phyloP scores from a whole-genome alignment of 2,888 invertebrate species.

The Hetaerina titia region DNA sequence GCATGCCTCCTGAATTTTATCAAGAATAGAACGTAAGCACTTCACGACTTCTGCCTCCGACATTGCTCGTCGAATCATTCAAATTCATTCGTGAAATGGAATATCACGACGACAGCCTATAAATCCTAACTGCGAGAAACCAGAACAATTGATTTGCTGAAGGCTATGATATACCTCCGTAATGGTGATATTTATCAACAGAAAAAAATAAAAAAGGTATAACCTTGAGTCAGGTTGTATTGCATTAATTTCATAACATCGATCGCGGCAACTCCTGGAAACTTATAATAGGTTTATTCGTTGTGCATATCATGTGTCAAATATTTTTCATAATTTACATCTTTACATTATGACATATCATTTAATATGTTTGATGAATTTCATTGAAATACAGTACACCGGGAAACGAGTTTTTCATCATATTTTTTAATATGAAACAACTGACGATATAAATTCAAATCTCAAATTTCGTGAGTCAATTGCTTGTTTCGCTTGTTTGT shows the following conservation, averaged over 20 bases:
- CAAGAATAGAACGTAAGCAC: slow-evolving; percentile 81
- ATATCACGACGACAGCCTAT: neutral
- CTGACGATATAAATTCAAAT: neutral
- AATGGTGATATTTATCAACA: neutral
- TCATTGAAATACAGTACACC: neutral
- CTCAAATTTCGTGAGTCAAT: neutral
- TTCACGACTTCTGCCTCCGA: slow-evolving; percentile 78
- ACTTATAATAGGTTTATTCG: neutral
- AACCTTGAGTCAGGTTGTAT: neutral
- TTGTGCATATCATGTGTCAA: neutral
- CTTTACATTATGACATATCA: neutral
- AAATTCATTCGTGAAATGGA: neutral
- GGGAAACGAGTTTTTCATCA: neutral
- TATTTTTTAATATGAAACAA: neutral
- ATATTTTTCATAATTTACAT: neutral
- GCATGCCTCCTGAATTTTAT: slow-evolving; percentile 79
- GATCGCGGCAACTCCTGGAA: too few relatives aligned
- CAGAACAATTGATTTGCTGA: too few relatives aligned
- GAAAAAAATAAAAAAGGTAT: neutral
- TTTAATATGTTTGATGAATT: neutral
- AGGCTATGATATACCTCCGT: neutral
- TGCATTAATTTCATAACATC: too few relatives aligned
- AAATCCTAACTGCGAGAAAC: neutral
- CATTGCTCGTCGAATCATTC: slow-evolving; percentile 72
- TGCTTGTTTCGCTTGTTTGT: slow-evolving; percentile 26